Evolutionary conservation across 2,113 vertebrate species (phyloP).

Genomic region (Brevimyrus niger): DNA sequence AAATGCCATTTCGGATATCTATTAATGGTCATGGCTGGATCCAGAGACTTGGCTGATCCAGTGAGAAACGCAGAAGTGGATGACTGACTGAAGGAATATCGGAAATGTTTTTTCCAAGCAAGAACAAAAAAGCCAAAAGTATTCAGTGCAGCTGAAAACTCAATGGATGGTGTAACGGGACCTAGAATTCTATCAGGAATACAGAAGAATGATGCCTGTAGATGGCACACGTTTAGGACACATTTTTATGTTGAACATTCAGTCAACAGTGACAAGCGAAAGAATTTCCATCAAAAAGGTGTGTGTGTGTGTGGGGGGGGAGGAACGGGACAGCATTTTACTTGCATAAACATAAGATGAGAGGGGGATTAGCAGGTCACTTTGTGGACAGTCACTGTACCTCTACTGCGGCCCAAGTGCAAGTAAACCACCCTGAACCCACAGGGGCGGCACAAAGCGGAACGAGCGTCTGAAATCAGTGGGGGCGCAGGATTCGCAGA

Average conservation of each 20-base stretch:
- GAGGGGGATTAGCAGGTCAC: background rate
- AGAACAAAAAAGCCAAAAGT: background rate
- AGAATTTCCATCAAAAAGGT: background rate
- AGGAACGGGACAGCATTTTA: background rate
- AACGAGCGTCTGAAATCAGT: background rate
- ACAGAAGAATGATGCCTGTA: background rate
- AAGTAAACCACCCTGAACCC: conserved; percentile 14
- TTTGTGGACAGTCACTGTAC: conserved; percentile 20
- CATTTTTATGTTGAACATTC: background rate
- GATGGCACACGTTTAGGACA: background rate
- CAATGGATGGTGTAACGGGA: background rate
- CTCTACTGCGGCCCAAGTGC: conserved; percentile 4
- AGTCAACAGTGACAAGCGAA: background rate
- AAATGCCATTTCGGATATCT: background rate
- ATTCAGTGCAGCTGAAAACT: background rate
- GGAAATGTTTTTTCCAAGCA: background rate
- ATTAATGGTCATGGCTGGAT: background rate
- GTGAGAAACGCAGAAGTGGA: background rate
- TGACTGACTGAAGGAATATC: background rate
- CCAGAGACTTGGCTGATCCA: background rate
- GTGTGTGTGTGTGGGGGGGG: no score
- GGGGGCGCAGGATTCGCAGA: conserved; percentile 19
- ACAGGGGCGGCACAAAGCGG: background rate
- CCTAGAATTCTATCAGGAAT: background rate
- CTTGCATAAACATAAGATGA: background rate